phyloP scores from a whole-genome alignment of 2,888 invertebrate species.

The Aporophyla nigra region DNA sequence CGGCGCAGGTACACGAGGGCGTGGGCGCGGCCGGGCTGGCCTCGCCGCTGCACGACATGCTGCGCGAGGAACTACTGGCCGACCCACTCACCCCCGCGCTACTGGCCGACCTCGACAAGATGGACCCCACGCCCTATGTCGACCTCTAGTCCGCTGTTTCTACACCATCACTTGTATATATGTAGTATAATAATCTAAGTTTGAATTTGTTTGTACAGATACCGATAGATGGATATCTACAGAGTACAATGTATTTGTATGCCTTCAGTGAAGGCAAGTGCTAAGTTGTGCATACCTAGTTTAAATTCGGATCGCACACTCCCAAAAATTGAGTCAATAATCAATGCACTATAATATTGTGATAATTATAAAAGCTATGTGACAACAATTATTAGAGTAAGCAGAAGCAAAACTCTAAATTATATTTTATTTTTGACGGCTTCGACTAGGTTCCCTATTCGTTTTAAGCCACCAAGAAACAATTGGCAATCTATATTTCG shows the following conservation, averaged over 20 bases:
- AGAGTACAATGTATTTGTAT: slow-evolving; percentile 86
- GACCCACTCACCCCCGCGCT: slow-evolving; percentile 84
- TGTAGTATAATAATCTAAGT: slow-evolving; percentile 75
- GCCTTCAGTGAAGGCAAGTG: slow-evolving; percentile 89
- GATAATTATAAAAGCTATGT: slow-evolving; percentile 76
- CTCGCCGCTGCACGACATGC: slow-evolving; percentile 85
- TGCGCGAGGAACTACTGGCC: slow-evolving; percentile 83
- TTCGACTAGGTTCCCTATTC: slow-evolving; percentile 51
- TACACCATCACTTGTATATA: slow-evolving; percentile 76
- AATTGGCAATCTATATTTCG: slow-evolving; percentile 41
- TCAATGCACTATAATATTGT: slow-evolving; percentile 80
- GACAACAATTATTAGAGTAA: slow-evolving; percentile 76
- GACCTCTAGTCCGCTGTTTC: slow-evolving; percentile 85
- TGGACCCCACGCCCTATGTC: slow-evolving; percentile 85
- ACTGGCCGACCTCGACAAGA: slow-evolving; percentile 88
- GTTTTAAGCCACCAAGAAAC: slow-evolving; percentile 41
- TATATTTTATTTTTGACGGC: slow-evolving; percentile 55
- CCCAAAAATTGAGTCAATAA: slow-evolving; percentile 88
- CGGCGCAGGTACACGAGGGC: slow-evolving; percentile 75
- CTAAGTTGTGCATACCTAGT: slow-evolving; percentile 76
- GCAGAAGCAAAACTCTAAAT: slow-evolving; percentile 65
- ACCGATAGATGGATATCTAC: slow-evolving; percentile 82
- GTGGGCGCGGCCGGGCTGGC: slow-evolving; percentile 80
- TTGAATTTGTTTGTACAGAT: slow-evolving; percentile 84
- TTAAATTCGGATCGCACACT: slow-evolving; percentile 81